Evolutionary conservation across 35 echinoderm and acorn worm genomes (phyloP).

Genomic region (Apostichopus japonicus): DNA sequence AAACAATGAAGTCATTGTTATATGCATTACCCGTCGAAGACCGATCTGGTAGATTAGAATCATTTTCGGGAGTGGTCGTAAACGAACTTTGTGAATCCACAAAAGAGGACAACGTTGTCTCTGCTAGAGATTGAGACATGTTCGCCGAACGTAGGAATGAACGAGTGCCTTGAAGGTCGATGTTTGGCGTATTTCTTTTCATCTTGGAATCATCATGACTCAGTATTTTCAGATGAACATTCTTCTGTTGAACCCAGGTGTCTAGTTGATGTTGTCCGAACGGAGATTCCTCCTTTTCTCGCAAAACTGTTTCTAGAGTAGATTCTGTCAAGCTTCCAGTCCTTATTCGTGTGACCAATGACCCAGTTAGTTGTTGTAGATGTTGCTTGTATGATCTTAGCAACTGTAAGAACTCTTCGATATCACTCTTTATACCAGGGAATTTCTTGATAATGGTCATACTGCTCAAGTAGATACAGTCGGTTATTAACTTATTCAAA

Average conservation of each 20-base stretch:
- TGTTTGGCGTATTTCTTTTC: not conserved
- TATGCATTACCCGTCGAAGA: not conserved
- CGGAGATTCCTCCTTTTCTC: conserved; percentile 28
- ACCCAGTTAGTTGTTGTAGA: not conserved
- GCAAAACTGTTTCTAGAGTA: conserved; percentile 1
- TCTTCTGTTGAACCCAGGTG: conserved; percentile 18
- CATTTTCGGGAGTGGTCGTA: too few species aligned
- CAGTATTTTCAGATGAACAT: conserved; percentile 25
- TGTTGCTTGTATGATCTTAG: not conserved
- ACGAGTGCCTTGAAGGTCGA: not conserved
- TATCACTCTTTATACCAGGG: conserved; percentile 31
- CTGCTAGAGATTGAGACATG: not conserved
- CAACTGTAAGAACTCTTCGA: conserved; percentile 22
- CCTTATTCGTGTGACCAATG: conserved; percentile 5
- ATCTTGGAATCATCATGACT: not conserved
- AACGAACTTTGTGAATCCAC: not conserved
- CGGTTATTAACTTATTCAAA: not conserved
- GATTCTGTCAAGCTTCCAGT: conserved; percentile 1
- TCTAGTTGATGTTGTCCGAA: conserved; percentile 24
- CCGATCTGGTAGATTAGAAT: not conserved
- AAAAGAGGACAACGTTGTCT: too few species aligned
- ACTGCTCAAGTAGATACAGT: not conserved
- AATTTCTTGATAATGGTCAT: not conserved
- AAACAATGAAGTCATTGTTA: not conserved
- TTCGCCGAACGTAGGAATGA: not conserved